These are phyloP conservation scores for Sebastes itinus DNA, from an alignment of 2,797 vertebrate genomes.

Conservation along the genomic window DNA sequence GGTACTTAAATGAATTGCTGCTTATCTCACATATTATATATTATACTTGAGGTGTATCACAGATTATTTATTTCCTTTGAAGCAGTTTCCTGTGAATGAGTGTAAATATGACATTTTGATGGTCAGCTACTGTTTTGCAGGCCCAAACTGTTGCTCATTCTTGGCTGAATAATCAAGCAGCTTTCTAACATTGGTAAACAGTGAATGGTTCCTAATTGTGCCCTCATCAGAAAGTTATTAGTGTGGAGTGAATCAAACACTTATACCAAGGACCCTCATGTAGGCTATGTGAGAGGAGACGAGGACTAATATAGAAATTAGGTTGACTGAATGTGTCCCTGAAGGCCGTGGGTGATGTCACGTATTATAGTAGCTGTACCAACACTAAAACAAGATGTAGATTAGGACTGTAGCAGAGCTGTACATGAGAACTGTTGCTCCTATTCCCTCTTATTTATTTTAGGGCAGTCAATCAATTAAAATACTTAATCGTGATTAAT, in stretches of 20 bases:
- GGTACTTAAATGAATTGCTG: background rate
- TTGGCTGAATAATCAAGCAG: background rate
- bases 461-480: too few relatives aligned
- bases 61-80: background rate
- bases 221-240: conserved; percentile 19
- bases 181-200: background rate
- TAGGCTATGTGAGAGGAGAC: conserved; percentile 67
- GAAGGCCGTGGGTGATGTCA: conserved; percentile 64
- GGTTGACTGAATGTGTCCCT: conserved; percentile 76
- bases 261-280: conserved; percentile 60
- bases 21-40: background rate
- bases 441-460: conserved; percentile 14
- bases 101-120: background rate
- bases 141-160: background rate
- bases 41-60: background rate
- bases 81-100: background rate
- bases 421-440: conserved; percentile 13
- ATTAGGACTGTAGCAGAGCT: conserved; percentile 18
- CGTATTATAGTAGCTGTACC: conserved; percentile 66
- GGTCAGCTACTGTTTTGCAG: background rate
- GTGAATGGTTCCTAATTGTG: background rate
- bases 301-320: conserved; percentile 80
- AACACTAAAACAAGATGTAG: conserved; percentile 46
- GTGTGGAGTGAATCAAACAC: conserved; percentile 32
- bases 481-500: too few relatives aligned